Conservation (phyloP, 2,113 vertebrate species). For the Reinhardtius hippoglossoides region DNA sequence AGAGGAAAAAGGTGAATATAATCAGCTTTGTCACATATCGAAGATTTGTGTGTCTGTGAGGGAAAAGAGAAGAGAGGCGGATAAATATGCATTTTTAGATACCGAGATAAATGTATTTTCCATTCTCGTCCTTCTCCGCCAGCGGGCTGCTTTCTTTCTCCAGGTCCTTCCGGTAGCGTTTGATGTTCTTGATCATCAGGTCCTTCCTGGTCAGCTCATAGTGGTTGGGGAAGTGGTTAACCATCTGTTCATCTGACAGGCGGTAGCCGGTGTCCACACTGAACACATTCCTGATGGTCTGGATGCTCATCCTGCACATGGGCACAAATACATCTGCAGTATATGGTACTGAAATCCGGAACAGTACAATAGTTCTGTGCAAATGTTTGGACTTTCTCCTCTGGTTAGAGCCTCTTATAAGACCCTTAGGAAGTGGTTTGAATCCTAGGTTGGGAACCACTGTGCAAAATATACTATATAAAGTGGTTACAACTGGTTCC, state of each 20-base stretch:
- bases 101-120: conserved; percentile 96
- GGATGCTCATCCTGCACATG: conserved; percentile 94
- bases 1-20: not conserved
- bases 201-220: conserved; percentile 98
- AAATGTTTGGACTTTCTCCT: no score
- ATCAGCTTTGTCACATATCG: not conserved
- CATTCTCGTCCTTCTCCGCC: conserved; percentile 96
- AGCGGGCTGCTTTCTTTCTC: conserved; percentile 94
- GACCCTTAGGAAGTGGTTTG: no score
- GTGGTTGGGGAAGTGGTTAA: conserved; percentile 99
- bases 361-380: no score
- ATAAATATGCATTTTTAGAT: conserved; percentile 8
- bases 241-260: conserved; percentile 95
- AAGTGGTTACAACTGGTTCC: not conserved
- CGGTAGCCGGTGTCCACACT: conserved; percentile 97
- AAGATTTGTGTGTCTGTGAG: not conserved
- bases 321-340: not conserved
- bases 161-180: conserved; percentile 94
- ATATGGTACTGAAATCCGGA: no score
- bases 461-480: not conserved
- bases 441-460: no score
- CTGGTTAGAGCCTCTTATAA: no score
- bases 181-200: conserved; percentile 99
- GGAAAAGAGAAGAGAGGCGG: not conserved
- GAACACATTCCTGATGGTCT: conserved; percentile 96